A percentile compares a stretch with the other conserved stretches of the same genome.
Evolutionary conservation across 2,888 invertebrate genomes (phyloP).

Genomic region (Sphinx pinastri): DNA sequence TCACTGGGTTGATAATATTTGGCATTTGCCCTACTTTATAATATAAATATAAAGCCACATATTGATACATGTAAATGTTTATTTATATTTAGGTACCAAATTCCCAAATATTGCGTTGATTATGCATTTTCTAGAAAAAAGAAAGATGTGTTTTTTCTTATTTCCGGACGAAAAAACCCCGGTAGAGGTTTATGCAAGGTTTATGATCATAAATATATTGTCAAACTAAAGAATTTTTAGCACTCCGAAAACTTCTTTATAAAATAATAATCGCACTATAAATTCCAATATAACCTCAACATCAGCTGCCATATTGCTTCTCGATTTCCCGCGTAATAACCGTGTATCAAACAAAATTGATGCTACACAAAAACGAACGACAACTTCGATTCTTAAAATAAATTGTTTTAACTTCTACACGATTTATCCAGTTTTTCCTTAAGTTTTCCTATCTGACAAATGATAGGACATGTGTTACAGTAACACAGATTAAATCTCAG

Average conservation of each 20-base stretch:
- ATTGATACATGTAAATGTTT: no score
- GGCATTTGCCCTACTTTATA: no score
- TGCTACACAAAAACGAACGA: slow-evolving; percentile 27
- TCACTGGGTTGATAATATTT: background rate
- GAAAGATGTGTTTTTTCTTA: no score
- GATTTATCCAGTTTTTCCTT: slow-evolving; percentile 21
- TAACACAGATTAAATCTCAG: slow-evolving; percentile 33
- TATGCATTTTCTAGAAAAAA: no score
- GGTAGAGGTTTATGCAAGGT: no score
- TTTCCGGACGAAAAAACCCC: no score
- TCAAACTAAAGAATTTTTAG: no score
- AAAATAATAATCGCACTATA: slow-evolving; percentile 3
- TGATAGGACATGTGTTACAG: slow-evolving; percentile 16
- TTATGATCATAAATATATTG: no score
- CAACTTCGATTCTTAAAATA: slow-evolving; percentile 25
- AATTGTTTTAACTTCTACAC: slow-evolving; percentile 20
- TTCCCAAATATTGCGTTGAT: no score
- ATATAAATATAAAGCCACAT: no score
- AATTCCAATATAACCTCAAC: background rate
- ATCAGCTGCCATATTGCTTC: background rate
- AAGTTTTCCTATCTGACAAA: slow-evolving; percentile 26
- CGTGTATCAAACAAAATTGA: slow-evolving; percentile 9
- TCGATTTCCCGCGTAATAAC: slow-evolving; percentile 8
- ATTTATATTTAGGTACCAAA: no score
- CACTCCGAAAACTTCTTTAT: background rate